Percentiles rank a stretch among this genome's conserved stretches.
These are phyloP conservation scores for Agriopis leucophaearia DNA, from an alignment of 2,888 invertebrate genomes.

Conservation along the genomic window DNA sequence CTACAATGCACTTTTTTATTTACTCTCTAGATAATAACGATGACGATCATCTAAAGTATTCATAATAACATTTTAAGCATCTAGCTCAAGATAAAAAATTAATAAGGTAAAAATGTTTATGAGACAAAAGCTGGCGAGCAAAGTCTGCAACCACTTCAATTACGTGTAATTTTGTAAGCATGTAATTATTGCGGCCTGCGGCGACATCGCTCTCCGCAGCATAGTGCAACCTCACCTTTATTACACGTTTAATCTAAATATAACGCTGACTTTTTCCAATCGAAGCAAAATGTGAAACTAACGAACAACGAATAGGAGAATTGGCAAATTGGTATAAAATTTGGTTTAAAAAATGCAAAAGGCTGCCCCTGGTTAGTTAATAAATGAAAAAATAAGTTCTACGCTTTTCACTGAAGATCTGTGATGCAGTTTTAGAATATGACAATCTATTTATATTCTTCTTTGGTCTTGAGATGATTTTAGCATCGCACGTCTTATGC, in stretches of 20 bases:
- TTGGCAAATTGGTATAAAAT: no score
- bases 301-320: constrained; percentile 7
- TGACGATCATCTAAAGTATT: constrained; percentile 28
- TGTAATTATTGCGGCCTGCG: constrained; percentile 65
- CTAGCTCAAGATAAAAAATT: constrained; percentile 33
- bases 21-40: constrained; percentile 13
- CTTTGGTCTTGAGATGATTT: no score
- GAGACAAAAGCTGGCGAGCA: constrained; percentile 55
- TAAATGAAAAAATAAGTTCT: no score
- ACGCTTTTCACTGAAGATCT: no score
- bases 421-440: no score
- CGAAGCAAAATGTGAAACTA: constrained; percentile 26
- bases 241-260: constrained; percentile 55
- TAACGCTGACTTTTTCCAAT: constrained; percentile 47
- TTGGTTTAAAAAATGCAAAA: no score
- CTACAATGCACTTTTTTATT: constrained; percentile 19
- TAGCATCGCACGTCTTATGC: no score
- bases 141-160: constrained; percentile 60
- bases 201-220: constrained; percentile 65
- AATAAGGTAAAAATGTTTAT: constrained; percentile 45
- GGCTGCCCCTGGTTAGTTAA: no score
- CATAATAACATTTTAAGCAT: constrained; percentile 26
- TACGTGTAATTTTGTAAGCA: constrained; percentile 68
- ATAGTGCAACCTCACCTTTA: constrained; percentile 53
- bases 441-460: no score